Base-by-base conservation (phyloP, 1,140 invertebrate species). In the Penaeus japonicus region DNA sequence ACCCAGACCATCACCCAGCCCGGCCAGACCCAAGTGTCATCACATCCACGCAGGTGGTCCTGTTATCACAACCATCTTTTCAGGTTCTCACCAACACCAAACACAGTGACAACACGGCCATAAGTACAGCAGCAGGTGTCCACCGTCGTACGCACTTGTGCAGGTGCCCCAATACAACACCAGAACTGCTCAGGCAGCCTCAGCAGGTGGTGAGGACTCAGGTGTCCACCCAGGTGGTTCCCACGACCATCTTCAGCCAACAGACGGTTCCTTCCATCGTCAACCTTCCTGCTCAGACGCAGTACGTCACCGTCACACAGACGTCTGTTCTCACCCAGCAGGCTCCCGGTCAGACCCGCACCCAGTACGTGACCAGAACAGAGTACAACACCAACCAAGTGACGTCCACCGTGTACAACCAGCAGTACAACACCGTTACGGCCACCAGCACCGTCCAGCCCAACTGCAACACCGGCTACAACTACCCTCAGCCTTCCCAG, bases 91-190 rank as follows among this genome's bases (percentile, higher is more conserved):
- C 89, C 65, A 88, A 70, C 65, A 87, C 85, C 89, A 90, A 79
- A 90, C 85, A 12, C 89, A 90, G 85, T 84, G 79, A 57, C 82
- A 15, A 85, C 84, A n/a, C 47, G 62, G 32, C 87, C 89, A 62
- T 53, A 87, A 32, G 47, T 86, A 39, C 65, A 86, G 65, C 81
- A 87, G 79, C 39, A 59, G 30, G 57, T 65, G 10, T 80, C 78
- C 39, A 88, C 81, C 73, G 65, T 87, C 17, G 80, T 83, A 22
- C 55, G 89, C 30, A 90, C 89, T 32, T 79, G 83, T n/a, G 70
- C 86, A 87, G 75, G 89, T 90, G 85, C 89, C 89, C 18, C 84
- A 90, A 65, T 84, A 79, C 59, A 30, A 39, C 70, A 90, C 89
- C 53, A 84, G 86, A 32, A 86, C 65, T 17, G 75, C n/a, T 80